phyloP scores from a whole-genome alignment of 1,140 invertebrate genomes.

The Drosophila takahashii region DNA sequence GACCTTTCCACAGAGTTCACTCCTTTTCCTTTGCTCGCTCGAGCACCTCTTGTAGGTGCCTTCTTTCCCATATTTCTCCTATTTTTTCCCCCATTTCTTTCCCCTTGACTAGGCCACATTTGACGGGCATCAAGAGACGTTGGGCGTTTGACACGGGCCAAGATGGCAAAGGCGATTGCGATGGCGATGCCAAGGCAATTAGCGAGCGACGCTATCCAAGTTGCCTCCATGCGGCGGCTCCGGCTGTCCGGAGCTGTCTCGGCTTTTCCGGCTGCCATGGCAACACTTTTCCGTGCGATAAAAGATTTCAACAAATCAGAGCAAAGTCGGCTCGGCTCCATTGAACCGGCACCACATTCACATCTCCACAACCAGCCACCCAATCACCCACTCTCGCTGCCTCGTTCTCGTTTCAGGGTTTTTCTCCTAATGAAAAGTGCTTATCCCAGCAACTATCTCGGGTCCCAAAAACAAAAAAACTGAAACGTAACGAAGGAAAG shows the following conservation, averaged over 20 bases:
- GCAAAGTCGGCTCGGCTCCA: slow-evolving; percentile 40
- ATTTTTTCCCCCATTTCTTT: neutral
- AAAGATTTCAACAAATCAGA: slow-evolving; percentile 81
- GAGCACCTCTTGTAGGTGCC: slow-evolving; percentile 10
- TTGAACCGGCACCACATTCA: slow-evolving; percentile 43
- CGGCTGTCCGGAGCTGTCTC: slow-evolving; percentile 25
- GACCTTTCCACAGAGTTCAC: neutral
- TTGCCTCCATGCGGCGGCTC: slow-evolving; percentile 25
- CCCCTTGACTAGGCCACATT: slow-evolving; percentile 47
- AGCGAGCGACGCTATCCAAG: slow-evolving; percentile 65
- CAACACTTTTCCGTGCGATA: slow-evolving; percentile 73
- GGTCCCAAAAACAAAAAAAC: slow-evolving; percentile 63
- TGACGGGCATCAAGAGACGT: slow-evolving; percentile 59
- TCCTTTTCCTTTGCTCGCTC: neutral
- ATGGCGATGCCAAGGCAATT: slow-evolving; percentile 63
- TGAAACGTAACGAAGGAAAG: slow-evolving; percentile 25
- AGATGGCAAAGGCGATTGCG: slow-evolving; percentile 26
- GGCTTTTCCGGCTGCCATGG: slow-evolving; percentile 62
- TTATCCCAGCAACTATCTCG: slow-evolving; percentile 79
- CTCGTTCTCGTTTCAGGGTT: slow-evolving; percentile 7
- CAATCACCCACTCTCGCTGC: neutral
- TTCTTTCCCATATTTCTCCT: neutral
- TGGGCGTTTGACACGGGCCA: slow-evolving; percentile 63
- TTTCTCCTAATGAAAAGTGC: slow-evolving; percentile 72
- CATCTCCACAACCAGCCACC: neutral